These are phyloP conservation scores for Luehdorfia chinensis DNA, from an alignment of 1,140 invertebrate genomes.

Conservation along the genomic window DNA sequence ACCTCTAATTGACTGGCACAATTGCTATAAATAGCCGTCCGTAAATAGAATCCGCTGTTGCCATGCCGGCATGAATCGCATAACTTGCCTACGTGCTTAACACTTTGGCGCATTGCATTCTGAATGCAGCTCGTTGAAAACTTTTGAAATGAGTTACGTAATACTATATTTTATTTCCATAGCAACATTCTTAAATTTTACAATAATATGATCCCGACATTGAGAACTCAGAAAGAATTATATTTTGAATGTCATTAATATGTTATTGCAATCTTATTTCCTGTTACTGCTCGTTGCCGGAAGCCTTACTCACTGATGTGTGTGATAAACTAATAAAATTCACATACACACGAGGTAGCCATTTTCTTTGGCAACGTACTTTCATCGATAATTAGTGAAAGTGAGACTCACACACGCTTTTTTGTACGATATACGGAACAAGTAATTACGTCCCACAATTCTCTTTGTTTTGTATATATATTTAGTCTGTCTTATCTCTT, in stretches of 20 bases:
- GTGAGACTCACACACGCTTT: slow-evolving; percentile 1
- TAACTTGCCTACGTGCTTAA: slow-evolving; percentile 1
- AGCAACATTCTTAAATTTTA: no score
- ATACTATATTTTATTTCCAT: no score
- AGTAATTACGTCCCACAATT: slow-evolving; percentile 1
- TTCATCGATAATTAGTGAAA: slow-evolving; percentile 18
- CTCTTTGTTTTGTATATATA: background rate
- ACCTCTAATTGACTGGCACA: slow-evolving; percentile 54
- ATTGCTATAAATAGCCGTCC: slow-evolving; percentile 46
- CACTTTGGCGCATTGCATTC: slow-evolving; percentile 5
- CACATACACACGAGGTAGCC: slow-evolving; percentile 1
- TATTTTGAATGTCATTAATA: no score
- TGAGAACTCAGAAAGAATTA: no score
- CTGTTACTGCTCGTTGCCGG: background rate
- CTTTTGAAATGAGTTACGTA: no score
- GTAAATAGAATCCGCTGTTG: slow-evolving; percentile 47
- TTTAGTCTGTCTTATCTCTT: background rate
- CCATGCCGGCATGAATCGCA: slow-evolving; percentile 27
- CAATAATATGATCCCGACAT: no score
- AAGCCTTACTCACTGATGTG: slow-evolving; percentile 4
- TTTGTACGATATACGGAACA: background rate
- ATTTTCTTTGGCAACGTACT: slow-evolving; percentile 12
- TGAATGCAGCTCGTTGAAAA: no score
- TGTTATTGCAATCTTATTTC: no score
- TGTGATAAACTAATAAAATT: slow-evolving; percentile 9